Base-by-base conservation (phyloP, 2,888 invertebrate genomes). In the Diadegma fenestrale region DNA sequence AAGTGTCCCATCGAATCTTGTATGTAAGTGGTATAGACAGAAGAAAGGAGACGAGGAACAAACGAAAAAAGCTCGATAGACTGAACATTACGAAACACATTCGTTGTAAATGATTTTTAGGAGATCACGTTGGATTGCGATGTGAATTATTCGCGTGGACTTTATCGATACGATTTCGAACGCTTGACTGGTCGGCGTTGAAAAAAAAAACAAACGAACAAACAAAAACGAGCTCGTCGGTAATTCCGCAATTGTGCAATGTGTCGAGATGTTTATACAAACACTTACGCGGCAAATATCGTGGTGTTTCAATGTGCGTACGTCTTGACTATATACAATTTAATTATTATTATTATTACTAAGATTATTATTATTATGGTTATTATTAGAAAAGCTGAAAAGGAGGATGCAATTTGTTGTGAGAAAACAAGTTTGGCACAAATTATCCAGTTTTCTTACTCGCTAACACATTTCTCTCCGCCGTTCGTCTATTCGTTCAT, bases 211-310 rank as follows among this genome's bases (percentile, higher is more conserved):
- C 77, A 72, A 86, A 78, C 76, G 82, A 75, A 66, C 69, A 84
- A 58, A 51, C 69, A 69, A 80, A 86, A 78, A 37, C 17, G 26
- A 26, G 48, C 22, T 51, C 87, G 88, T 86, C 85, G 85, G 87
- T 87, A 87, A 88, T 87, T 88, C 89, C 88, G 86, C n/a, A 87
- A 91, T 86, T 89, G 91, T 91, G 91, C 91, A 91, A 91, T 90
- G 88, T 89, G 89, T 90, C 89, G 86, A 89, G 86, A 89, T 85
- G 87, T 90, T 89, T 48, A 76, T 61, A 45, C 64, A 43, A 64
- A 80, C 75, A 80, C 80, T 69, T 33, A 80, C 45, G 48, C 68
- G 48, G 37, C 80, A 48, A 64, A 75, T 73, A 81, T 69, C 76
- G 76, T 79, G 75, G 82, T 63, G 82, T 82, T 80, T 76, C 79